Conservation (phyloP, 1,140 invertebrate species). For the Drosophila watanabei region DNA sequence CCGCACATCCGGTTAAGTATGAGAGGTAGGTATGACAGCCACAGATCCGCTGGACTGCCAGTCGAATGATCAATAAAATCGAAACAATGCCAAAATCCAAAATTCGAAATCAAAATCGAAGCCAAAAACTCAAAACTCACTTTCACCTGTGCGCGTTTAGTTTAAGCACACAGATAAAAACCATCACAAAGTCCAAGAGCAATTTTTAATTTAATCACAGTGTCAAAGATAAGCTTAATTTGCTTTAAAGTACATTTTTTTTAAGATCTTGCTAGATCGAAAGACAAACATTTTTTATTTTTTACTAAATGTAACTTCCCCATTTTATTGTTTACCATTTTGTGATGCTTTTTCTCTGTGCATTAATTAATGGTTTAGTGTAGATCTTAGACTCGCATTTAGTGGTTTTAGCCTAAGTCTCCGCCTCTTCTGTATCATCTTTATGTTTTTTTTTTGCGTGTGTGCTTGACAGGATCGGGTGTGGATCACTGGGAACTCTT, state of each 20-base stretch:
- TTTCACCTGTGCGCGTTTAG: slow-evolving; percentile 74
- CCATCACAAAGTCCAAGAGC: slow-evolving; percentile 13
- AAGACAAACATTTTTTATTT: not conserved
- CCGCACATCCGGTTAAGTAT: slow-evolving; percentile 85
- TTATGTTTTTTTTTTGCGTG: slow-evolving; percentile 3
- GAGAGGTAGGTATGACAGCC: slow-evolving; percentile 82
- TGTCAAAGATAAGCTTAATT: too few species aligned
- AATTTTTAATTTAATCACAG: not conserved
- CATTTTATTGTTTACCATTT: slow-evolving; percentile 19
- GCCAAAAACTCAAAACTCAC: slow-evolving; percentile 52
- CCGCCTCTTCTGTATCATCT: not conserved
- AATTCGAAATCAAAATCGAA: slow-evolving; percentile 24
- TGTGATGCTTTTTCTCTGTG: slow-evolving; percentile 40
- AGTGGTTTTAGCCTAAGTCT: slow-evolving; percentile 37
- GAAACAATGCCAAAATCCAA: slow-evolving; percentile 26
- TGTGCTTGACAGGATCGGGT: slow-evolving; percentile 41
- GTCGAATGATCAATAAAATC: slow-evolving; percentile 15
- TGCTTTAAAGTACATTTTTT: not conserved
- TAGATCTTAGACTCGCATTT: slow-evolving; percentile 22
- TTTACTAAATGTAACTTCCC: not conserved
- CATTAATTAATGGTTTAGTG: slow-evolving; percentile 25
- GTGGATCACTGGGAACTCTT: slow-evolving; percentile 48
- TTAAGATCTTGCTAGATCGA: not conserved
- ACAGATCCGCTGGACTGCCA: slow-evolving; percentile 21
- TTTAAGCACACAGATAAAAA: slow-evolving; percentile 56